Evolutionary conservation across 2,888 invertebrate species (phyloP).

Genomic region (Tetheella fluctuosa): DNA sequence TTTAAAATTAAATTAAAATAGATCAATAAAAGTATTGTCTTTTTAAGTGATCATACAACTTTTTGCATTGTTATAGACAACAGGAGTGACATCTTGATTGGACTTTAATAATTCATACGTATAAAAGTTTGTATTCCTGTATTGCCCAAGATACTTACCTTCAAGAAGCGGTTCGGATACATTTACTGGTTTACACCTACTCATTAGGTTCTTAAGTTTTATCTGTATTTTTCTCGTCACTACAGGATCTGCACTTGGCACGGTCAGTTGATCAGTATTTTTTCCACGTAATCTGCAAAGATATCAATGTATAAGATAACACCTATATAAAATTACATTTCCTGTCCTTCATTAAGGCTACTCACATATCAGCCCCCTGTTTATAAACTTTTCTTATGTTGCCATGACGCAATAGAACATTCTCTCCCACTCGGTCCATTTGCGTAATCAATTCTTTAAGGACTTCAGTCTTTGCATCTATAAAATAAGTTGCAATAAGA

Average conservation of each 20-base stretch:
- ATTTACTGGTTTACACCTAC: conserved; percentile 44
- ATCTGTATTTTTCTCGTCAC: conserved; percentile 70
- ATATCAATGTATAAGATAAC: background rate
- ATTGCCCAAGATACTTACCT: conserved; percentile 41
- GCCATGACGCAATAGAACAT: conserved; percentile 67
- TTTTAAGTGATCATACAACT: too few species aligned
- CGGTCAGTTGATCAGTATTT: conserved; percentile 59
- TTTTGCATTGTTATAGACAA: too few species aligned
- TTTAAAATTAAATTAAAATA: too few species aligned
- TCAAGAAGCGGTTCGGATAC: conserved; percentile 48
- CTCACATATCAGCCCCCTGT: conserved; percentile 64
- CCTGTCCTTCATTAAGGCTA: conserved; percentile 10
- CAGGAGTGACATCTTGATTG: too few species aligned
- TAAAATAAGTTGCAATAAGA: conserved; percentile 15
- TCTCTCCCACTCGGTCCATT: conserved; percentile 53
- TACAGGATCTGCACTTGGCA: conserved; percentile 61
- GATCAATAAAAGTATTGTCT: too few species aligned
- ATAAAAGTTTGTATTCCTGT: too few species aligned
- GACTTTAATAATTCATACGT: too few species aligned
- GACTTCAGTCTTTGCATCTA: conserved; percentile 64
- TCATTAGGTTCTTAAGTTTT: conserved; percentile 61
- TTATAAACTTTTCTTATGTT: conserved; percentile 57
- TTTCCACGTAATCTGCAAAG: conserved; percentile 58
- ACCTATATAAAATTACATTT: background rate
- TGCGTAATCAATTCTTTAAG: conserved; percentile 53